Percentiles rank a stretch among this genome's conserved stretches.
These are phyloP conservation scores for Fragum whitleyi DNA, from an alignment of 2,888 invertebrate species.

Conservation along the genomic window DNA sequence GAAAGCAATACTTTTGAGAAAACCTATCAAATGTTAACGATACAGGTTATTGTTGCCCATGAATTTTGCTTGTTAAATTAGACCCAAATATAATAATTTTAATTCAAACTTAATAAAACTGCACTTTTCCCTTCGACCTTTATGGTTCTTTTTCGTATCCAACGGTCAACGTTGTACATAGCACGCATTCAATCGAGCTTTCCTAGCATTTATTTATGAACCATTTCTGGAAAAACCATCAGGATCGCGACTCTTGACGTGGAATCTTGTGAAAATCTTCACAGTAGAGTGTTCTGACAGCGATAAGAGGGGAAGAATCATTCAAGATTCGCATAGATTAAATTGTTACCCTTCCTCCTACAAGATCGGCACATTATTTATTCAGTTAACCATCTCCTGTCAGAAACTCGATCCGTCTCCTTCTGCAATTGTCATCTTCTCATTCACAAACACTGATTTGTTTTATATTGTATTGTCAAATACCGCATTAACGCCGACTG, in stretches of 20 bases:
- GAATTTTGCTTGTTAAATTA: too few relatives aligned
- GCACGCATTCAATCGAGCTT: not conserved
- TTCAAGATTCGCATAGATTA: slow-evolving; percentile 63
- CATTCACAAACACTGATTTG: slow-evolving; percentile 13
- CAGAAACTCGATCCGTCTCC: slow-evolving; percentile 31
- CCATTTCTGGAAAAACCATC: slow-evolving; percentile 59
- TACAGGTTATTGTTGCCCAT: too few relatives aligned
- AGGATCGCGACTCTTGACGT: slow-evolving; percentile 52
- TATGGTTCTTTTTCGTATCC: not conserved
- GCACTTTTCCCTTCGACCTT: too few relatives aligned
- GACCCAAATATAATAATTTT: too few relatives aligned
- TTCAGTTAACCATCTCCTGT: slow-evolving; percentile 54
- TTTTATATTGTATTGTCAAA: slow-evolving; percentile 18
- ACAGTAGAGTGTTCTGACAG: slow-evolving; percentile 54
- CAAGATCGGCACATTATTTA: slow-evolving; percentile 61
- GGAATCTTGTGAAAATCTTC: slow-evolving; percentile 51
- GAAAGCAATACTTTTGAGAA: too few relatives aligned
- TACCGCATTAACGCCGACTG: slow-evolving; percentile 10
- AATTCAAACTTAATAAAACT: too few relatives aligned
- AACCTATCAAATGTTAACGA: too few relatives aligned
- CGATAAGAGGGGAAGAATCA: slow-evolving; percentile 62
- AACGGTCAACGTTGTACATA: slow-evolving; percentile 10
- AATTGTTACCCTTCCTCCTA: slow-evolving; percentile 55
- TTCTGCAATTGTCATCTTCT: slow-evolving; percentile 28
- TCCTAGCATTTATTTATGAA: slow-evolving; percentile 53